Evolutionary conservation across 1,140 invertebrate species (phyloP), one percentile per base, ranked within the genome.

Genomic region (Tetragonula clypearis): DNA sequence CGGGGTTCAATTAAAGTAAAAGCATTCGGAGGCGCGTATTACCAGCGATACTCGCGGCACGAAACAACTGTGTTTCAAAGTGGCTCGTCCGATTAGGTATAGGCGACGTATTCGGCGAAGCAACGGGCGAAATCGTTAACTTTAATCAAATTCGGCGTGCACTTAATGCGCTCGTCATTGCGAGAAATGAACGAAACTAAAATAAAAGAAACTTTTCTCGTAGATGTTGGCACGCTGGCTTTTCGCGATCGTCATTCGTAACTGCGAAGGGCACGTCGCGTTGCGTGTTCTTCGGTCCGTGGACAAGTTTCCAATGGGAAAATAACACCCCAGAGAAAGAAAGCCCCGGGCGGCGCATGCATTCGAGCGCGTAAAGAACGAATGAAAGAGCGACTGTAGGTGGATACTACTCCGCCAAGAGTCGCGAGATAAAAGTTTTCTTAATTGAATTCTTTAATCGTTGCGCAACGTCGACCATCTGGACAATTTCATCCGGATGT

Each of bases 241-340:
- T 85, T 79, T 82, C 86, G 62, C 85, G 81, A 88, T 87, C 75
- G 78, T 73, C 77, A 56, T 76, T 69, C 53, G 66, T 66, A 62
- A 87, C 78, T 87, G 56, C 68, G n/a, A 56, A 73, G 58, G 55
- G 73, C 78, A 77, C 49, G 62, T 78, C 12, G 41, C 49, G 56
- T 21, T 30, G 69, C 60, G 78, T 79, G 82, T 87, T 79, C 9
- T 76, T 30, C n/a, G 41, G 41, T n/a, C 71, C 68, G 69, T 49
- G 12, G 21, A 15, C 15, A 49, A 71, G 35, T 79, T 79, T 79
- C 71, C 23, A 65, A 14, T n/a, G 69, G 35, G 49, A 81, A 85
- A 88, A 73, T 69, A 65, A n/a, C 55, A 30, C 30, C 30, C 30
- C 30, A n/a, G 30, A 30, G 30, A 30, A 30, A 30, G 30, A 30